Base-by-base conservation (phyloP, 92 coral and sea anemone genomes). In the Epizoanthus illoricatus region DNA sequence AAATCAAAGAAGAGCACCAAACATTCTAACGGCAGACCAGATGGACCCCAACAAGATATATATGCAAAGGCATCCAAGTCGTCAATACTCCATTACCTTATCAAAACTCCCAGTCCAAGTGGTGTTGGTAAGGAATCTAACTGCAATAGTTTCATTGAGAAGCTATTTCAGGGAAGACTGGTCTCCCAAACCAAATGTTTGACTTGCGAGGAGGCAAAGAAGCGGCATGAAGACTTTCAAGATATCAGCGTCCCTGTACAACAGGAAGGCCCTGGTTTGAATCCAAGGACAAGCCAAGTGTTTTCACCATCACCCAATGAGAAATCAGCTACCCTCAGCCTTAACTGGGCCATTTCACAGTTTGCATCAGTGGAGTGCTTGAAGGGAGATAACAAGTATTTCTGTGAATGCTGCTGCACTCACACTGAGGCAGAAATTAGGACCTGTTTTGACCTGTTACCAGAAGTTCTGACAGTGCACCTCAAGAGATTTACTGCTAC, bases 191-290 rank as follows among this genome's bases (percentile, higher is more conserved):
- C 99, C 58, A 88, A 94, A 59, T 97, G 99, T 62, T 84, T 97
- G 65, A 97, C 88, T 20, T 97, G 99, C 73, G 99, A 97, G 81
- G 93, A 91, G 60, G 89, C 95, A 12, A 92, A 94, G 41, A 89
- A 85, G 52, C 87, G 99, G 10, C 87, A 87, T 81, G 99, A 97
- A 84, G 90, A 81, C 56, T 92, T 97, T 81, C 98, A 91, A 87
- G 97, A 97, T 55, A 87, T 97, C 71, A 97, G 99, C 69, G 99
- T 97, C 33, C 99, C 99, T n/a, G 91, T 97, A 0, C 90, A 91
- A 74, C 88, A 91, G 80, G 92, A 86, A 70, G 85, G 86, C 33
- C 81, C 84, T 23, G 81, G 83, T 21, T 58, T 75, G 42, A 88
- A 85, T 81, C 79, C 89, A 7, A 90, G 84, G 40, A 89, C 84